Evolutionary conservation across 2,888 invertebrate genomes (phyloP), one percentile per base, ranked within the genome.

Genomic region (Tenthredo distinguenda): DNA sequence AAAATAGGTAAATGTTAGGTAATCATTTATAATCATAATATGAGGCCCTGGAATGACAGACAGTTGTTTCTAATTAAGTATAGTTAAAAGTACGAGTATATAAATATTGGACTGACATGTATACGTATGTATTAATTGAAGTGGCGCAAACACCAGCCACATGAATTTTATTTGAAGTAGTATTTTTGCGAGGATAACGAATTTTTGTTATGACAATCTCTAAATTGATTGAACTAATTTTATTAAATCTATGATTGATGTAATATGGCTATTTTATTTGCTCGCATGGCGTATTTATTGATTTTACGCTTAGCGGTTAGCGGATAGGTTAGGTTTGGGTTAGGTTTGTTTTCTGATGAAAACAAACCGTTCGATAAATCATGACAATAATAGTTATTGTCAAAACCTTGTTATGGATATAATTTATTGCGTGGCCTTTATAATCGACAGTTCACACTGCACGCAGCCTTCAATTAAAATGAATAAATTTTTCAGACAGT

Each of bases 271-370:
- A 34, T 77, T 26, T 26, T 50, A 77, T 55, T 77, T 34, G 1
- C 40, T 21, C 2, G 43, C n/a, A 74, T 74, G 43, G 31, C 77
- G 50, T 77, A 77, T 77, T 77, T 77, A 77, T 77, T 77, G 77
- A 77, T 77, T 50, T 77, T 50, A 77, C 9, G 18, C 31, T 31
- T 77, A 55, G 18, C 2, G 18, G 12, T 34, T 55, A 7, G 31
- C 2, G 26, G n/a, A 77, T 77, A 77, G 77, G 77, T 77, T 77
- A 77, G 76, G 50, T 72, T 71, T 31, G 71, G 1, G n/a, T n/a
- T 26, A 47, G 76, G 26, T 76, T 76, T 21, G 26, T n/a, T 77
- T 77, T 40, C 43, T 43, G 4, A 40, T 21, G 43, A 74, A 74
- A 74, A 74, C n/a, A 31, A 74, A 74, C 4, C 4, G 37, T 43